Percentiles rank a stretch among this genome's conserved stretches.
phyloP scores from a whole-genome alignment of 1,140 invertebrate species.

The Apolygus lucorum region DNA sequence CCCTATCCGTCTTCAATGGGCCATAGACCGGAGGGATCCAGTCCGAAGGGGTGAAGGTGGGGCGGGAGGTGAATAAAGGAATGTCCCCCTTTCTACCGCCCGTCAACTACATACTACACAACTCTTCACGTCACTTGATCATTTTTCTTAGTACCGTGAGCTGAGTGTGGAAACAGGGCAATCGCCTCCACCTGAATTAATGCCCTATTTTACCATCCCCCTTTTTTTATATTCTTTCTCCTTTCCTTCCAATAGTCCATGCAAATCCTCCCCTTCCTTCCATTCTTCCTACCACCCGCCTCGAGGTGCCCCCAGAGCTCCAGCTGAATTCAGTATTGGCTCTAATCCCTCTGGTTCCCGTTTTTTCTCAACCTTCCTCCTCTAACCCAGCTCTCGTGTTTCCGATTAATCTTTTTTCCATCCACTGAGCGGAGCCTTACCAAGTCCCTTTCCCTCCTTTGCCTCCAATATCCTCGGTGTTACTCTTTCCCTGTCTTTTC shows the following conservation, averaged over 20 bases:
- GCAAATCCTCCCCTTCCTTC: background rate
- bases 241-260: background rate
- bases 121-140: slow-evolving; percentile 24
- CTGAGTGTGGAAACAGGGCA: background rate
- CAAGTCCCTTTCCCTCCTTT: no score
- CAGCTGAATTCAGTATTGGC: background rate
- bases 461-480: no score
- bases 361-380: background rate
- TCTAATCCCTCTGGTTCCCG: background rate
- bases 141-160: slow-evolving; percentile 19
- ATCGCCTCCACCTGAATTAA: slow-evolving; percentile 3
- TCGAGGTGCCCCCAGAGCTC: background rate
- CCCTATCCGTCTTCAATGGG: slow-evolving; percentile 2
- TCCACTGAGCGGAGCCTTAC: slow-evolving; percentile 7
- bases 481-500: no score
- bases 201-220: slow-evolving; percentile 3
- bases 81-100: background rate
- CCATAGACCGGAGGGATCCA: background rate
- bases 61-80: background rate
- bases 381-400: background rate
- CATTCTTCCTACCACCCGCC: no score
- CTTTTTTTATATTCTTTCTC: background rate
- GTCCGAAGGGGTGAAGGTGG: no score
- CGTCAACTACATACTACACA: slow-evolving; percentile 10
- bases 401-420: slow-evolving; percentile 22